phyloP scores from a whole-genome alignment of 2,888 invertebrate species.

The Sussaba pulchella region DNA sequence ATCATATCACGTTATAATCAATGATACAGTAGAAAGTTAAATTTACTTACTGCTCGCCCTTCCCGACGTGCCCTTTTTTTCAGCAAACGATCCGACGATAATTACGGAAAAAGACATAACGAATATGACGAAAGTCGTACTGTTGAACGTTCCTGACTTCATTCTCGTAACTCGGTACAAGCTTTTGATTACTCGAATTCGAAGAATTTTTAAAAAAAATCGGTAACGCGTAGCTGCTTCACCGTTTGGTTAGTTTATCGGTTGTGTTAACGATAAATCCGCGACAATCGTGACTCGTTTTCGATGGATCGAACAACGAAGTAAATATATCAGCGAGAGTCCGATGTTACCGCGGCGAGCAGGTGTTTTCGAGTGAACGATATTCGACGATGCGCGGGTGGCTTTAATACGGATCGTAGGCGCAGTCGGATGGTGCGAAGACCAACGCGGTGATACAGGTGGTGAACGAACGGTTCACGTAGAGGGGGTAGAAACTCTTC shows the following conservation, averaged over 20 bases:
- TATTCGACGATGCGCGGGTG: constrained; percentile 66
- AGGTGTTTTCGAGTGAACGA: constrained; percentile 81
- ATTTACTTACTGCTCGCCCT: constrained; percentile 80
- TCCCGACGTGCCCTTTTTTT: too few species aligned
- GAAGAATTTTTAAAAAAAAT: constrained; percentile 11
- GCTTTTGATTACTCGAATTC: constrained; percentile 7
- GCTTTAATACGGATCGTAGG: constrained; percentile 63
- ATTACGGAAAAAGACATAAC: constrained; percentile 66
- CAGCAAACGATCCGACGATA: constrained; percentile 69
- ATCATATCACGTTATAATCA: too few species aligned
- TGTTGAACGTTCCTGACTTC: constrained; percentile 44
- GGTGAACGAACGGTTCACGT: constrained; percentile 54
- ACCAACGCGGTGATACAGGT: constrained; percentile 63
- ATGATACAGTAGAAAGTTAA: too few species aligned
- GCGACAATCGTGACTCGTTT: background rate
- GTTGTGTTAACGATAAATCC: constrained; percentile 6
- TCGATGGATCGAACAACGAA: constrained; percentile 41
- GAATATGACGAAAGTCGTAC: constrained; percentile 65
- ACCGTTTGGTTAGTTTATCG: background rate
- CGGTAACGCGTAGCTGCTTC: background rate
- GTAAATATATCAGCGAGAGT: constrained; percentile 33
- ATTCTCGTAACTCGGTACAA: constrained; percentile 33
- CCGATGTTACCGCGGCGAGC: constrained; percentile 78
- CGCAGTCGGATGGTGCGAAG: constrained; percentile 64
- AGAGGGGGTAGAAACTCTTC: constrained; percentile 54